Evolutionary conservation across 2,888 invertebrate species (phyloP), one percentile per base, ranked within the genome.

Genomic region (Ischnus inquisitorius): DNA sequence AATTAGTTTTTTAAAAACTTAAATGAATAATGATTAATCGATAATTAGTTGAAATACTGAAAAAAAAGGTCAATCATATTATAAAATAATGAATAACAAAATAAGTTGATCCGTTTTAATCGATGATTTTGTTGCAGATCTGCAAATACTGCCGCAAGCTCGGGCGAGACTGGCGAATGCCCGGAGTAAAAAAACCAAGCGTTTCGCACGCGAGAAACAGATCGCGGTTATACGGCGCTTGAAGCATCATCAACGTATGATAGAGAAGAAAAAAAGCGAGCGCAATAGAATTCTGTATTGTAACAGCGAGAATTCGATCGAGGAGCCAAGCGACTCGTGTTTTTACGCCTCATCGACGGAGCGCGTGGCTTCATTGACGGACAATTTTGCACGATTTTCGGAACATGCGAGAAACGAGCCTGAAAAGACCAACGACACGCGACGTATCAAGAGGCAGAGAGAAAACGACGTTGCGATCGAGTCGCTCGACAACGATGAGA

Each of bases 71-170:
- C n/a, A n/a, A n/a, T n/a, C n/a, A n/a, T n/a, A n/a, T n/a, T n/a
- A n/a, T n/a, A n/a, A n/a, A n/a, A n/a, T n/a, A n/a, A n/a, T n/a
- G n/a, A n/a, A n/a, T n/a, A n/a, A n/a, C n/a, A 34, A 6, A 34
- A 34, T 34, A 34, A 6, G 4, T 34, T 8, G 34, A 6, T 8
- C 5, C 6, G 4, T 34, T 6, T 34, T 34, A 6, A 34, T 34
- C n/a, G n/a, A n/a, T n/a, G n/a, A 34, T 34, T 34, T 34, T 34
- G n/a, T 69, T 90, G 16, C 89, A 98, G 98, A 99, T 94, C 94
- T 99, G 93, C 99, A 99, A 94, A 99, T 99, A 99, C 94, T 99
- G 86, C 99, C 99, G 0, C 99, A 99, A 94, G 99, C 99, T 0
- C 96, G 99, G 90, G 99, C 99, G 2, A 96, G 99, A 92, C 95